Evolutionary conservation across 1,140 invertebrate genomes (phyloP).

Genomic region (Pogonus chalceus): DNA sequence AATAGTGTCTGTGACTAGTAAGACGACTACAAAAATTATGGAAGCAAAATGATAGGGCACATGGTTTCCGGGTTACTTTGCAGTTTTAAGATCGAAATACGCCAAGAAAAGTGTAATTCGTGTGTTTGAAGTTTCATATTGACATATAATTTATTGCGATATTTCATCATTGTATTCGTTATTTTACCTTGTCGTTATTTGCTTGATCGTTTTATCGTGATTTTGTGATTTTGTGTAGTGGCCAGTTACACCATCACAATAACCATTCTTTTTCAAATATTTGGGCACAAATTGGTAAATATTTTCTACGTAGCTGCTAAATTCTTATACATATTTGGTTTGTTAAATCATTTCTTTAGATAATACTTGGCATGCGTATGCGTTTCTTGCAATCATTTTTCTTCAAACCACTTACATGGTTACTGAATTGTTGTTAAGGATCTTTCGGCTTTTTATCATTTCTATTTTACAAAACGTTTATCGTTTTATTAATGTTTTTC

Average conservation of each 20-base stretch:
- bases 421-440: neutral
- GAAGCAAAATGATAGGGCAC: slow-evolving; percentile 33
- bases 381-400: neutral
- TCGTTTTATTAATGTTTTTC: too few relatives aligned
- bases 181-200: slow-evolving; percentile 1
- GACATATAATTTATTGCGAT: neutral
- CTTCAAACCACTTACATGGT: neutral
- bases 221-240: slow-evolving; percentile 3
- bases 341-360: neutral
- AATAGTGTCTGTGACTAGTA: slow-evolving; percentile 17
- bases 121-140: neutral
- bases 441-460: too few relatives aligned
- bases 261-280: neutral
- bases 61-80: slow-evolving; percentile 39
- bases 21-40: slow-evolving; percentile 27
- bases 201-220: neutral
- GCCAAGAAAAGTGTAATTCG: neutral
- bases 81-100: slow-evolving; percentile 5
- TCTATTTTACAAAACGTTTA: too few relatives aligned
- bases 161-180: slow-evolving; percentile 2
- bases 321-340: neutral
- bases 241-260: neutral
- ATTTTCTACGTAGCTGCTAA: neutral
- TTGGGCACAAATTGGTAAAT: neutral
- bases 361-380: slow-evolving; percentile 1